Conservation (phyloP, 1,140 invertebrate species). For the Eciton burchellii region DNA sequence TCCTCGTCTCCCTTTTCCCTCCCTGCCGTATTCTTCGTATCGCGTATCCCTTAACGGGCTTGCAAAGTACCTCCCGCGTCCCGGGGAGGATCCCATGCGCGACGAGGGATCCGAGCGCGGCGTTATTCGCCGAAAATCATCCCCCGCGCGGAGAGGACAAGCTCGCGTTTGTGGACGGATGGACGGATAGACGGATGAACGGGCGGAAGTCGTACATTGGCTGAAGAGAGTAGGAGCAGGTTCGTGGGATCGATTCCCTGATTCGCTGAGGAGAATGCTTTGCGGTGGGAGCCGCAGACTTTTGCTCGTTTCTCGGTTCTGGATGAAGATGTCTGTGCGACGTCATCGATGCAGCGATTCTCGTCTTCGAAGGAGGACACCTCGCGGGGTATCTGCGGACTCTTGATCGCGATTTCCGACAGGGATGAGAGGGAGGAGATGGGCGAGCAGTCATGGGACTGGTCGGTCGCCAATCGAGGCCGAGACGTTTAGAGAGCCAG, state of each 20-base stretch:
- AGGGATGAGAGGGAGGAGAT: neutral
- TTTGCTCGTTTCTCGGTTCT: too few relatives aligned
- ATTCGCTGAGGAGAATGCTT: too few relatives aligned
- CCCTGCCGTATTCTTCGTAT: constrained; percentile 16
- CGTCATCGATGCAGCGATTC: neutral
- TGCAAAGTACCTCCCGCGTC: constrained; percentile 27
- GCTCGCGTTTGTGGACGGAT: too few relatives aligned
- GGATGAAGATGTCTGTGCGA: neutral
- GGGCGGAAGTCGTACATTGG: too few relatives aligned
- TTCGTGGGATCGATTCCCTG: too few relatives aligned
- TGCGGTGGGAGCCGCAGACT: too few relatives aligned
- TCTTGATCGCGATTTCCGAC: constrained; percentile 14
- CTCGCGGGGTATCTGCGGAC: constrained; percentile 6
- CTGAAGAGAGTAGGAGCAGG: neutral
- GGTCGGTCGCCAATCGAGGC: neutral
- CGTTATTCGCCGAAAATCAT: constrained; percentile 35
- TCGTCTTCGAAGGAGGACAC: neutral
- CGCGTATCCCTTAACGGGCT: constrained; percentile 37
- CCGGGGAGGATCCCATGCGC: neutral
- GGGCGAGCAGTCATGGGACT: neutral
- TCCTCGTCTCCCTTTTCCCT: constrained; percentile 39
- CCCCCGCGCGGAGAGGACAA: neutral
- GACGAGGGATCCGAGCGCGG: neutral
- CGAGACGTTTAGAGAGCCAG: constrained; percentile 47
- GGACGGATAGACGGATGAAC: too few relatives aligned